Percentiles rank a stretch among this genome's conserved stretches.
Evolutionary conservation across 2,797 vertebrate genomes (phyloP).

Genomic region (Acipenser transmontanus): DNA sequence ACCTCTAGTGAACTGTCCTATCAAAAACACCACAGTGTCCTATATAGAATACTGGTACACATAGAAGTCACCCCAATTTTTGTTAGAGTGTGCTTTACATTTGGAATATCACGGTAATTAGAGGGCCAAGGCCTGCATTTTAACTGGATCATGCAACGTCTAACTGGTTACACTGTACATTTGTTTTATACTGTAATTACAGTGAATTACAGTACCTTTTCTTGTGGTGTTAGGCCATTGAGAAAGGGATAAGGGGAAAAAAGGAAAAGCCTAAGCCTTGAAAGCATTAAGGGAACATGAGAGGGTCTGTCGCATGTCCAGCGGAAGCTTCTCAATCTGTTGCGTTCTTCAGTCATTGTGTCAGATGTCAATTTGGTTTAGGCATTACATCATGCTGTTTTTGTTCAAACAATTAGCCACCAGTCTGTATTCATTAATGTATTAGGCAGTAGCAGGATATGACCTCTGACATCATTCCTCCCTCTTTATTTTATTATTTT

Average conservation of each 20-base stretch:
- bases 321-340: slow-evolving; percentile 28
- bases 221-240: slow-evolving; percentile 9
- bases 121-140: too few species aligned
- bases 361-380: slow-evolving; percentile 2
- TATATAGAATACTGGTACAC: too few species aligned
- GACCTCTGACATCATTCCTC: slow-evolving; percentile 12
- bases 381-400: slow-evolving; percentile 14
- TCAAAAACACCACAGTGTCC: too few species aligned
- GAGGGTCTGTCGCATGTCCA: slow-evolving; percentile 19
- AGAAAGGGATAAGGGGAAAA: slow-evolving; percentile 5
- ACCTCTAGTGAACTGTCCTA: too few species aligned
- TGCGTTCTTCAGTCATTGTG: slow-evolving; percentile 11
- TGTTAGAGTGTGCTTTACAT: too few species aligned
- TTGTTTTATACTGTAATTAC: neutral
- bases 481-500: neutral
- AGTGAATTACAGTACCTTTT: slow-evolving; percentile 17
- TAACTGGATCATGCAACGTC: too few species aligned
- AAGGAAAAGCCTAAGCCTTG: slow-evolving; percentile 7
- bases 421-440: slow-evolving; percentile 10
- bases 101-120: too few species aligned
- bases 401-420: neutral
- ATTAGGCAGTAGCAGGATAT: slow-evolving; percentile 8
- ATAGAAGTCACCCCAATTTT: too few species aligned
- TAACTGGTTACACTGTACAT: neutral
- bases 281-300: neutral